These are phyloP conservation scores for Calliscelio sp. DNA, from an alignment of 2,888 invertebrate species.

Conservation along the genomic window DNA sequence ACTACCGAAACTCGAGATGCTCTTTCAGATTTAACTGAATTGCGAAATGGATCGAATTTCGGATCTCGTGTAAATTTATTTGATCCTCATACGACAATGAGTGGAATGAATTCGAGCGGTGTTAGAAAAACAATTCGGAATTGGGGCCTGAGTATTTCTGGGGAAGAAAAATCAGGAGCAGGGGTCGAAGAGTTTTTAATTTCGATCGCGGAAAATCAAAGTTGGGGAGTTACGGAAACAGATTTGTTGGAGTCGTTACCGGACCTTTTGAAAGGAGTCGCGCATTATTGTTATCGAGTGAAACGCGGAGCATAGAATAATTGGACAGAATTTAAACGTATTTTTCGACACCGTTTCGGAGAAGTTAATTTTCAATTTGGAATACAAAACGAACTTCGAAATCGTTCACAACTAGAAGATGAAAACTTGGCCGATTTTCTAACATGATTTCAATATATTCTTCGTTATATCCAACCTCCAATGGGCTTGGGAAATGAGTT, in stretches of 20 bases:
- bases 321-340: neutral
- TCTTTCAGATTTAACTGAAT: too few species aligned
- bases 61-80: too few species aligned
- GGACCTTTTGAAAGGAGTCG: neutral
- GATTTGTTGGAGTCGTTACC: neutral
- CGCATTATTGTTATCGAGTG: neutral
- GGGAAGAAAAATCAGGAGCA: neutral
- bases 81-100: too few species aligned
- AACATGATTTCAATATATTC: neutral
- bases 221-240: neutral
- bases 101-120: too few species aligned
- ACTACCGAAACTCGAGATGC: too few species aligned
- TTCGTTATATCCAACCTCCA: neutral
- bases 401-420: neutral
- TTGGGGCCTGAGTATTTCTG: neutral
- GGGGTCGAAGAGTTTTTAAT: neutral
- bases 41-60: too few species aligned
- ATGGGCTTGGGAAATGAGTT: neutral
- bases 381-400: constrained; percentile 2
- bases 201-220: neutral
- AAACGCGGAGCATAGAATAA: neutral
- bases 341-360: neutral
- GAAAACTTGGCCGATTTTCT: neutral
- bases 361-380: neutral
- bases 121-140: neutral